Evolutionary conservation across 2,888 invertebrate species (phyloP), one percentile per base, ranked within the genome.

Genomic region (Scaptomyza cyrtandrae): DNA sequence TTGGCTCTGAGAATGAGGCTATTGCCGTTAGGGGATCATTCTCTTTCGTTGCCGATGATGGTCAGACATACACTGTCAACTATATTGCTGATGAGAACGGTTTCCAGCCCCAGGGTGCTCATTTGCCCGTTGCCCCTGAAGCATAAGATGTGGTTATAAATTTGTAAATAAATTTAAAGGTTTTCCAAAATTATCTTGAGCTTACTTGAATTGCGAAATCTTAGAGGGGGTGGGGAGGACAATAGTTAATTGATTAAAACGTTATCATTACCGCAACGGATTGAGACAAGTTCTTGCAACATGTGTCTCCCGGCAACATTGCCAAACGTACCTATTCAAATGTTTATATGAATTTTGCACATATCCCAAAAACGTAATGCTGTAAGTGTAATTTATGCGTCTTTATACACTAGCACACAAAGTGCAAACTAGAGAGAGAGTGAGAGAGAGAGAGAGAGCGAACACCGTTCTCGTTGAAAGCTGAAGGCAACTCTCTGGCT

Each of bases 51-150:
- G 90, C 41, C 27, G 71, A 74, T 49, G 84, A 88, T 67, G 91
- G 91, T 24, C 48, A 70, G 41, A 71, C 74, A n/a, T 88, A 88
- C 62, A 60, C 66, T 2, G 78, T 90, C 2, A 64, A 43, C 13
- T 91, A 89, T 31, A 13, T 79, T 4, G 91, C 90, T 37, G 90
- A 93, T 82, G 93, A 93, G 80, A 93, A 93, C 74, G 93, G 93
- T 75, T 93, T 92, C 91, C 93, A 93, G 85, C 93, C 93, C 13
- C 52, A 78, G 62, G 91, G 90, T 27, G 86, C 74, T 7, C 88
- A 91, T 84, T 64, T 91, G 50, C 91, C 90, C 48, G 27, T 33
- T 3, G 35, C 45, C 1, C 70, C 75, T 1, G 0, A 0, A 5
- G 37, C 10, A 6, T 56, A 69, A 69, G 11, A 19, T 31, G n/a